A percentile compares a stretch with the other conserved stretches of the same genome.
Evolutionary conservation across 2,797 vertebrate genomes (phyloP).

Genomic region (Coilia nasus): DNA sequence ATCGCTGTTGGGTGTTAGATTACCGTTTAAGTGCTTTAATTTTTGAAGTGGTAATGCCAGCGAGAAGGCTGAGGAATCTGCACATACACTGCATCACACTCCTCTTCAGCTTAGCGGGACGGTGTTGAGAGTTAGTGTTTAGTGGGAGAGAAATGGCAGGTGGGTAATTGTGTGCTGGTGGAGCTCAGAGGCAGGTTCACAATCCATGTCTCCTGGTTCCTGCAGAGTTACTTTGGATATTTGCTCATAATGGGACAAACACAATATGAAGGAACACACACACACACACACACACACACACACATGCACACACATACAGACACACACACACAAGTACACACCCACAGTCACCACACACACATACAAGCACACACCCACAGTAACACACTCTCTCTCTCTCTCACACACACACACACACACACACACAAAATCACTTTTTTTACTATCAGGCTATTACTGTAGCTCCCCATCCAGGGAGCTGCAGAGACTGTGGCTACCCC

Average conservation of each 20-base stretch:
- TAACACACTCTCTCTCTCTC: no score
- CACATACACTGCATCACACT: neutral
- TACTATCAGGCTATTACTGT: constrained; percentile 20
- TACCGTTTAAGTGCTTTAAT: constrained; percentile 41
- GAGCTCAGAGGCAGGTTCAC: constrained; percentile 13
- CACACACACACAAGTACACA: constrained; percentile 21
- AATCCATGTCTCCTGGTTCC: constrained; percentile 26
- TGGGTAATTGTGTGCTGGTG: constrained; percentile 31
- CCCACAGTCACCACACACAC: neutral
- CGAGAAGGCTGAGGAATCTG: neutral
- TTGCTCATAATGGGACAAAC: constrained; percentile 41
- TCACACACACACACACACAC: constrained; percentile 15
- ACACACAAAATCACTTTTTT: constrained; percentile 32
- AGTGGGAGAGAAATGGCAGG: constrained; percentile 28
- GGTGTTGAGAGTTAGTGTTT: neutral
- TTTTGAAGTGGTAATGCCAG: neutral
- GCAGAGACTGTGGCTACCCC: constrained; percentile 36
- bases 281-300: neutral
- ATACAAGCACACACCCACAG: constrained; percentile 23
- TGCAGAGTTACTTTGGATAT: constrained; percentile 36
- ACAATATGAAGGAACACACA: constrained; percentile 32
- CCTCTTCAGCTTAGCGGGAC: neutral
- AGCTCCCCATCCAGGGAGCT: constrained; percentile 24
- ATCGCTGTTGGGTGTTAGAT: constrained; percentile 52
- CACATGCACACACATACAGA: constrained; percentile 21